Percentiles rank a stretch among this genome's conserved stretches.
Conservation (phyloP, 2,888 invertebrate genomes). For the Ophion slaviceki region DNA sequence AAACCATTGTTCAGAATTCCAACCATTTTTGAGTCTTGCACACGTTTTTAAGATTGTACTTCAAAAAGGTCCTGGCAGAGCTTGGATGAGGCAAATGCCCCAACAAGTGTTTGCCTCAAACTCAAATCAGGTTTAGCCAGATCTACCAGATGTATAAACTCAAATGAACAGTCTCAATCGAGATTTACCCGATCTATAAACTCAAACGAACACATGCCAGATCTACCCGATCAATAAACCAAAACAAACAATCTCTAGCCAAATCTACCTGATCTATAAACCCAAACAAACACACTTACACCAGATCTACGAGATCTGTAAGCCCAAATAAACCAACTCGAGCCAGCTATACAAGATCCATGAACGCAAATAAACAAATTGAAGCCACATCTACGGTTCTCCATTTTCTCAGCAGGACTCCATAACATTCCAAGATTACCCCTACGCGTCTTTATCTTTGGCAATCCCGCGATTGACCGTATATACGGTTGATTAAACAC, state of each 20-base stretch:
- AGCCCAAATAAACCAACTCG: background rate
- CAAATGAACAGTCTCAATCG: background rate
- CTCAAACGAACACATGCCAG: background rate
- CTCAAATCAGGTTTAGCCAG: too few species aligned
- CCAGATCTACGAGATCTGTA: background rate
- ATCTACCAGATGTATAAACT: background rate
- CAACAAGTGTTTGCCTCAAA: background rate
- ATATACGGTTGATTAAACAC: conserved; percentile 10
- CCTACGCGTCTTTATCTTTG: background rate
- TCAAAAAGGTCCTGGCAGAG: background rate
- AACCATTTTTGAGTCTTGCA: background rate
- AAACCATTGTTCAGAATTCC: too few species aligned
- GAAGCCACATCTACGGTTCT: background rate
- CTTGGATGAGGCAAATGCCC: background rate
- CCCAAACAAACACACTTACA: background rate
- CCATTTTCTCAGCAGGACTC: background rate
- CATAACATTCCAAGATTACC: background rate
- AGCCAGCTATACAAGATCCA: background rate
- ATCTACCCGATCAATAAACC: background rate
- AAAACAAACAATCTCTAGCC: background rate
- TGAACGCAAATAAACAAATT: background rate
- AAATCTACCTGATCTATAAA: background rate
- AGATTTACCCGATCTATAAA: background rate
- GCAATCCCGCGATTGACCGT: background rate
- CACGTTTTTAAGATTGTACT: background rate